Evolutionary conservation across 2,888 invertebrate species (phyloP), one percentile per base, ranked within the genome.

Genomic region (Lathronympha strigana): DNA sequence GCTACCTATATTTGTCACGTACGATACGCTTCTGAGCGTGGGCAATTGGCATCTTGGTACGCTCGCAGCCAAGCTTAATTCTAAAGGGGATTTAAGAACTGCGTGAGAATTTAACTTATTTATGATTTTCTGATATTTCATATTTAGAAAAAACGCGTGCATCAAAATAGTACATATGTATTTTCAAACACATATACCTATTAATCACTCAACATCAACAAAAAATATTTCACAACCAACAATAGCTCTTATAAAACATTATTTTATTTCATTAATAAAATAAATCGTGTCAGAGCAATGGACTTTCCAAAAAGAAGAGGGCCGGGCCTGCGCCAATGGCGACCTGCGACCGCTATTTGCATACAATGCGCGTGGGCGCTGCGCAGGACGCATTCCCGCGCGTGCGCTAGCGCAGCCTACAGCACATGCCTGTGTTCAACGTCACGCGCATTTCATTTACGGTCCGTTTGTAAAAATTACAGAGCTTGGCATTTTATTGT

Each of bases 321-420:
- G 63, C 69, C 69, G 73, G 70, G 66, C 69, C 71, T 74, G 78
- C 80, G 73, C 72, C 75, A 82, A 84, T 81, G 79, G 77, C 86
- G 91, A 90, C 90, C 91, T 88, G 87, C 89, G 90, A 92, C 91
- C 91, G 73, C 80, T 72, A 91, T 92, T 90, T 90, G 88, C 92
- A 92, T 92, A 92, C 92, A 92, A 92, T 91, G 85, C 76, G 70
- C 86, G 90, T 90, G 87, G 90, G 90, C 85, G 85, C 79, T 90
- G 90, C 85, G 85, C 79, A 73, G 72, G 74, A 77, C 79, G 79
- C 83, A 85, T 86, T 84, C 85, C 72, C 71, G 71, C 80, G 76
- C 79, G 80, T 78, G 70, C 69, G 68, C 68, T 69, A 57, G 49
- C 6, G 49, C 40, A 15, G 31, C 63, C 28, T 47, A 36, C 45